Evolutionary conservation across 2,888 invertebrate species (phyloP), one percentile per base, ranked within the genome.

Genomic region (Litoditis marina): DNA sequence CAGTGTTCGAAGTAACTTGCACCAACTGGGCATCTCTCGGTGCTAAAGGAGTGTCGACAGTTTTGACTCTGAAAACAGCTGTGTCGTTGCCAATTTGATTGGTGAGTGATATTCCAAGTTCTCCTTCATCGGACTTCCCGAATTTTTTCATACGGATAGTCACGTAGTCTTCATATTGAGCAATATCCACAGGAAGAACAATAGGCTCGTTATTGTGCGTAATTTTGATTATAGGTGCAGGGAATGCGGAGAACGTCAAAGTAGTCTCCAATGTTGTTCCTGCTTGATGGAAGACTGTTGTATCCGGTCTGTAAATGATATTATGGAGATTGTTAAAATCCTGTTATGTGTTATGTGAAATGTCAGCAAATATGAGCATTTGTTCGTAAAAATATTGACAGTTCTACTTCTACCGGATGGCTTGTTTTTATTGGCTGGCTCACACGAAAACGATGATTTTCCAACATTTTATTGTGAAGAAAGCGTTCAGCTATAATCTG

Each of bases 181-280:
- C 72, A 30, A 70, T 65, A 31, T 72, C 66, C n/a, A 68, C 62
- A 19, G 63, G 64, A 19, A 69, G 60, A 8, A 56, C 19, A 19
- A 63, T 63, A 1, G 59, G 65, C 19, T 68, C 65, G 13, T 60
- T 67, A 22, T 63, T 63, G 7, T 65, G 51, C 13, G 70, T 59
- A 3, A 75, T 34, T 32, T 62, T 57, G 19, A 68, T 64, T 4
- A 65, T 56, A 5, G 75, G 73, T 32, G 69, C 63, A 0, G 74
- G 74, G 27, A 60, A 65, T 5, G 68, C 72, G 27, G 60, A 58
- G 55, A 69, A 70, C 2, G 55, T 60, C 52, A 73, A 54, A 19
- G 68, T 68, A 56, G 66, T 67, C 42, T 69, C 67, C 62, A 75
- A 71, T 1, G 73, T 68, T 59, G 69, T 73, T 25, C 69, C 72